Evolutionary conservation across 1,140 invertebrate genomes (phyloP), one percentile per base, ranked within the genome.

Genomic region (Nymphalis io): DNA sequence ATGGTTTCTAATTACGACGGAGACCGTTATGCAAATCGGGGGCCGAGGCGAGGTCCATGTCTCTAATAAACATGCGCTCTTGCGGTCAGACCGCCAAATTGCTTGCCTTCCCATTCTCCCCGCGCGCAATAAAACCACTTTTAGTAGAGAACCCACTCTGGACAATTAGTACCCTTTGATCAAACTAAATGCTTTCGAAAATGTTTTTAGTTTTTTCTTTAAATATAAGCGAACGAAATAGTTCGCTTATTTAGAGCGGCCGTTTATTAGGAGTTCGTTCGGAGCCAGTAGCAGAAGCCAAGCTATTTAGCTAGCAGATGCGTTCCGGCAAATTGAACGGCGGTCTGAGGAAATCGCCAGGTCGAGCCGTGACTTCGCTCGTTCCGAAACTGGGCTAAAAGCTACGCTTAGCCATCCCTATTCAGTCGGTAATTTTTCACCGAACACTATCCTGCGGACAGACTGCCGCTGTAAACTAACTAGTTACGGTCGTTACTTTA

Each of bases 1-100:
- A 89, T 87, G 84, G 85, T 87, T 89, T 88, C 87, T 89, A 89
- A 89, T 89, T 89, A 89, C 87, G 87, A 83, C 83, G 79, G 84
- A 80, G 84, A 84, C 80, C 83, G 85, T 88, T 89, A 88, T 89
- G 87, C 87, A 89, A 88, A 89, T 89, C 84, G 84, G 76, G 83
- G 80, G 75, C 68, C 64, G 79, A 79, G 79, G 75, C 77, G 74
- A 77, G 79, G 78, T 84, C 82, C 80, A 82, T 85, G 85, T 88
- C 84, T 89, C 78, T 89, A 89, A 89, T 89, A 88, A 88, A 89
- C 87, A 89, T 81, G 84, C 82, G 81, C 81, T 82, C 83, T 86
- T 88, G 87, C 80, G 85, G 85, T 88, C 83, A 75, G 67, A 81
- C 76, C 80, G 77, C 83, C 84, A 87, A 88, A 89, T 87, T 89